A percentile compares a stretch with the other conserved stretches of the same genome.
These are phyloP conservation scores for Ornithorhynchus anatinus DNA, from an alignment of 2,113 vertebrate genomes.

Conservation along the genomic window DNA sequence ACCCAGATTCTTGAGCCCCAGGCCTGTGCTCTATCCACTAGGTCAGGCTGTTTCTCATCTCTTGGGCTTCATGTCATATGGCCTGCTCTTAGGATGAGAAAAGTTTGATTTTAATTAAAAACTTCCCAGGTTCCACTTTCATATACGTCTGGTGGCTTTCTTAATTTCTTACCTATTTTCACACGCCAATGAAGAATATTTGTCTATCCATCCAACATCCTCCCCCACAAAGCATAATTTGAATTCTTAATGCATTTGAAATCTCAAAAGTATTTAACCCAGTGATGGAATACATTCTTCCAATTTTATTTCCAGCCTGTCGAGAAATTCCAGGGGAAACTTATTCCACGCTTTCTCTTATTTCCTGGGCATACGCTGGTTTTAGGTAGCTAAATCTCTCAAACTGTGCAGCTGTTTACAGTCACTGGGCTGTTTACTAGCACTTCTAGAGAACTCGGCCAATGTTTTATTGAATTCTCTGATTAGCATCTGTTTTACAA, in stretches of 20 bases:
- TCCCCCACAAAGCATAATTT: neutral
- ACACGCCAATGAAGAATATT: neutral
- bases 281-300: neutral
- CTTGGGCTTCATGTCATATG: no score
- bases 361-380: neutral
- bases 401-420: neutral
- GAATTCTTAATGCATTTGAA: neutral
- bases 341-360: neutral
- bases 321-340: neutral
- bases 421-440: constrained; percentile 9
- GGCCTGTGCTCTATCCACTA: no score
- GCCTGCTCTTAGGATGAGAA: no score
- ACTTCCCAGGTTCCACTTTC: no score
- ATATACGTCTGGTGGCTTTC: no score
- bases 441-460: neutral
- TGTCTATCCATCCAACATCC: neutral
- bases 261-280: neutral
- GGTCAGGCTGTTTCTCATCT: no score
- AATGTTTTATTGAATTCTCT: constrained; percentile 14
- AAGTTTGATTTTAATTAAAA: no score
- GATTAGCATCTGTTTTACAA: constrained; percentile 29
- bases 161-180: no score
- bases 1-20: no score
- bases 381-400: neutral
- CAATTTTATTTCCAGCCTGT: neutral